A percentile compares a stretch with the other conserved stretches of the same genome.
Evolutionary conservation across 2,797 vertebrate genomes (phyloP).

Genomic region (Megalops cyprinoides): DNA sequence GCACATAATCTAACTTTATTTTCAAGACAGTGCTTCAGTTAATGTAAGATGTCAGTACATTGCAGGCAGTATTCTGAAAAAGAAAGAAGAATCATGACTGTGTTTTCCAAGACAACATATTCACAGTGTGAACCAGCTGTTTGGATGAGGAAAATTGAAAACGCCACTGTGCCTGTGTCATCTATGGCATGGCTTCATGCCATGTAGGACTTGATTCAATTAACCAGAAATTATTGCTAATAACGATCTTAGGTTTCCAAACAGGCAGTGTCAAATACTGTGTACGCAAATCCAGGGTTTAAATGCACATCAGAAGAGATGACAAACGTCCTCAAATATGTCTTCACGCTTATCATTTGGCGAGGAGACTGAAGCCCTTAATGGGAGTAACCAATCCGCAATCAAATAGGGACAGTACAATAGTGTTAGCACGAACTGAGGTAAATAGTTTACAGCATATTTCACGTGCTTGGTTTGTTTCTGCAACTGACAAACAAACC

Average conservation of each 20-base stretch:
- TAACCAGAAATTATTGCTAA: conserved; percentile 52
- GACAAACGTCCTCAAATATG: conserved; percentile 19
- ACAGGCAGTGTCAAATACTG: conserved; percentile 34
- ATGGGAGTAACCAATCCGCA: background rate
- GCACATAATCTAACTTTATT: background rate
- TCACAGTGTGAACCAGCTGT: conserved; percentile 40
- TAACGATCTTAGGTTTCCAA: conserved; percentile 46
- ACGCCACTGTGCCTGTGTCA: conserved; percentile 32
- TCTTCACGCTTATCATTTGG: conserved; percentile 11
- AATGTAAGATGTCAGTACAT: conserved; percentile 1
- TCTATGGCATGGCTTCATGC: conserved; percentile 20
- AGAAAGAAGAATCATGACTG: conserved; percentile 30
- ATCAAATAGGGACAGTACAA: conserved; percentile 4
- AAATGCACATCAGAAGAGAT: conserved; percentile 31
- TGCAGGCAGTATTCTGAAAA: background rate
- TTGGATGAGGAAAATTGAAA: conserved; percentile 29
- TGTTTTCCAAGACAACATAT: conserved; percentile 32
- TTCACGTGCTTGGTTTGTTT: background rate
- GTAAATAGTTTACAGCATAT: background rate
- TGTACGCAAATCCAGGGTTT: conserved; percentile 37
- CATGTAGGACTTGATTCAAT: conserved; percentile 50
- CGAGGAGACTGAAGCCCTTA: conserved; percentile 5
- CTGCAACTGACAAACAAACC: background rate
- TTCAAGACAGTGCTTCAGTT: background rate
- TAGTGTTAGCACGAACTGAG: background rate